Base-by-base conservation (phyloP, 30 jellyfish, hydroid and myxozoan species). In the Hydractinia echinata region DNA sequence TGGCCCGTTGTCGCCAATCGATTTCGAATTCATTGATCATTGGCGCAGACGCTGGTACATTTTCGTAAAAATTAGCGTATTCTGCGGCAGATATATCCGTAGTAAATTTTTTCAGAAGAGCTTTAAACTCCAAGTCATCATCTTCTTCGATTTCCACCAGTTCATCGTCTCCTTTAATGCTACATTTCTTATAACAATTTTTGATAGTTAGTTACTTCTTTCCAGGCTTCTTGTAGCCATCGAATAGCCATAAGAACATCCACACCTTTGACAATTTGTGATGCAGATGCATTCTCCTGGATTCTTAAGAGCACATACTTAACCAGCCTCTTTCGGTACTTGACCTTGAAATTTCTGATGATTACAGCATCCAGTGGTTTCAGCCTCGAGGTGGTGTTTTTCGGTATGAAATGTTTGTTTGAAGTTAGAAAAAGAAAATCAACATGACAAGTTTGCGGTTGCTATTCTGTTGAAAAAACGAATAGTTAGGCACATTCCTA, bases 241-340 rank as follows among this genome's bases (percentile, higher is more conserved):
- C 44, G 44, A 30, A 30, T 30, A 30, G 70, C 70, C 70, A 60
- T 2, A 60, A 60, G 18, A 13, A 60, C 18, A 16, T 60, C 70
- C 16, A 16, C 70, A 60, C 70, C 18, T 60, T 60, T 60, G 16
- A 60, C 70, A 14, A 60, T 49, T 69, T 69, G 15, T 14, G 79
- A 11, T 15, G 56, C 79, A 13, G 51, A 69, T 15, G 79, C n/a
- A 30, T 69, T 21, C 20, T 69, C 79, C n/a, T 69, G 51, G 48
- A 21, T 69, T 69, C 56, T 16, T 69, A 3, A 11, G 60, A 69
- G 56, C 56, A 69, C 79, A 69, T 69, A 30, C n/a, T 69, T 69
- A 69, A 69, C 2, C 56, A 69, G 61, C 56, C 61, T 69, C 79
- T 30, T 69, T 69, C 79, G 51, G 61, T 30, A 30, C 3, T 15